These are phyloP conservation scores for Oceanodroma leucorhoa DNA, from an alignment of 2,797 vertebrate species.

Conservation along the genomic window DNA sequence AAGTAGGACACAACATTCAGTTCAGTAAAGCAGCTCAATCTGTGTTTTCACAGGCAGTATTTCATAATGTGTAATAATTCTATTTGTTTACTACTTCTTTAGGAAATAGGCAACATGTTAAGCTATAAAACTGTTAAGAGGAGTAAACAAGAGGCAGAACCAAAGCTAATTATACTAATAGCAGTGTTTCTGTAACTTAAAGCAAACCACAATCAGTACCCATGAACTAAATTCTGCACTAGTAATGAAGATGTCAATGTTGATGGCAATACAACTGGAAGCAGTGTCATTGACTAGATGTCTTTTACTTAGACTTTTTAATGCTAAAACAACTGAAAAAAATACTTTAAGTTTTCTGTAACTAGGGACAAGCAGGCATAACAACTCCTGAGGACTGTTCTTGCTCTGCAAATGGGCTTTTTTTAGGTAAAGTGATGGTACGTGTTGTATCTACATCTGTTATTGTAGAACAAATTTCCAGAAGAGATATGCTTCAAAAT, in stretches of 20 bases:
- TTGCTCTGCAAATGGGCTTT: not conserved
- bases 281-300: not conserved
- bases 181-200: not conserved
- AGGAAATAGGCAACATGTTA: not conserved
- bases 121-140: not conserved
- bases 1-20: not conserved
- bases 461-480: not conserved
- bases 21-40: not conserved
- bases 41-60: not conserved
- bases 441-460: not conserved
- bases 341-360: not conserved
- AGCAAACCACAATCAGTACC: not conserved
- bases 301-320: not conserved
- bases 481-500: not conserved
- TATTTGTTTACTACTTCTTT: not conserved
- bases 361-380: not conserved
- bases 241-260: not conserved
- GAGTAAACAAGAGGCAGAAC: not conserved
- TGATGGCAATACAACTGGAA: not conserved
- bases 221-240: not conserved
- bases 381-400: not conserved
- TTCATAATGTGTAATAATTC: not conserved
- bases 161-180: not conserved
- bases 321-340: not conserved
- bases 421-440: not conserved